These are phyloP conservation scores for Paedocypris micromegethes DNA, from an alignment of 2,797 vertebrate species.

Conservation along the genomic window DNA sequence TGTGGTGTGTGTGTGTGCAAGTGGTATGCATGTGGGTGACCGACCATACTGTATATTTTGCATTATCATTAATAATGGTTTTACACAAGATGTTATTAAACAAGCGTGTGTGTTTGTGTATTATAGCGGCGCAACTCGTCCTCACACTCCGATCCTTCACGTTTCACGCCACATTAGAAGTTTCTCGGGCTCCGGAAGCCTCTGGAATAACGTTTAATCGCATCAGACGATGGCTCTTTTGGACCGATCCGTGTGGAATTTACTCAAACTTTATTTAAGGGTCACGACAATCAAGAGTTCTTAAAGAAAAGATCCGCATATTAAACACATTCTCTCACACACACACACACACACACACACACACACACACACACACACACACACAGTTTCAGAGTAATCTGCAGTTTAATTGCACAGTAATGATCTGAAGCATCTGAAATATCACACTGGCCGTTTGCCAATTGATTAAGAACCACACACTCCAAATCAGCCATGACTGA, in stretches of 20 bases:
- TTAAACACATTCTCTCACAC: too few species aligned
- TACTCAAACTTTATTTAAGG: slow-evolving; percentile 29
- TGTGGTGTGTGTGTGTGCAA: too few species aligned
- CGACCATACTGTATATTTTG: too few species aligned
- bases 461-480: slow-evolving; percentile 26
- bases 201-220: slow-evolving; percentile 33
- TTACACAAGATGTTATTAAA: too few species aligned
- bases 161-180: slow-evolving; percentile 34
- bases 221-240: slow-evolving; percentile 29
- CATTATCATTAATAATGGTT: too few species aligned
- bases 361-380: not conserved
- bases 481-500: slow-evolving; percentile 43
- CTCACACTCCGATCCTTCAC: slow-evolving; percentile 30
- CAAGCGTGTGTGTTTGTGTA: too few species aligned
- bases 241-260: slow-evolving; percentile 3
- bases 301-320: too few species aligned
- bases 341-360: too few species aligned
- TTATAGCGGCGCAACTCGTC: slow-evolving; percentile 18
- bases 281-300: slow-evolving; percentile 18
- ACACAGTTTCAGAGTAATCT: not conserved
- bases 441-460: slow-evolving; percentile 28
- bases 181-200: slow-evolving; percentile 23
- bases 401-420: slow-evolving; percentile 29
- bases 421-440: slow-evolving; percentile 30
- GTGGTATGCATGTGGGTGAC: too few species aligned